Evolutionary conservation across 2,113 vertebrate genomes (phyloP), one percentile per base, ranked within the genome.

Genomic region (Oncorhynchus clarkii): DNA sequence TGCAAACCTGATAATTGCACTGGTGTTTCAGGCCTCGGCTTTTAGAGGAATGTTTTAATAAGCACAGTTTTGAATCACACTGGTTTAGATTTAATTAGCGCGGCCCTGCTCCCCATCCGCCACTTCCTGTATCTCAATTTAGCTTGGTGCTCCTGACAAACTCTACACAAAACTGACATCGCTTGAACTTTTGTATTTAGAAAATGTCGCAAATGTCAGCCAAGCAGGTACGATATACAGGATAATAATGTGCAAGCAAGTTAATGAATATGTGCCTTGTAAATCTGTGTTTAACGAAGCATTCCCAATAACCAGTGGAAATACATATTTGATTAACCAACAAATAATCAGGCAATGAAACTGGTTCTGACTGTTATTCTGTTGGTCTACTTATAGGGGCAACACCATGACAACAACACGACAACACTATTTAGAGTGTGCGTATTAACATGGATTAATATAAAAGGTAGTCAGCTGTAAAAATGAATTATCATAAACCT

Each of bases 61-160:
- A 82, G 75, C 80, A 76, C 67, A 80, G 75, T 82, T 86, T 82
- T 82, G 82, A 72, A 86, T 86, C 68, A 76, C 76, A 77, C 81
- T 74, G 76, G 80, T 78, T 83, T 75, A 59, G 82, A 82, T 80
- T 82, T 86, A 79, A 86, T 86, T 84, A 82, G 75, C 80, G 45
- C 45, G 57, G 57, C 75, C 72, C 75, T 70, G 72, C 68, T 60
- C 73, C 82, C 85, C 79, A 84, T 76, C 80, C 80, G 77, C 74
- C 72, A 79, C 64, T 71, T 71, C 66, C 62, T 73, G 71, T 71
- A 76, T 76, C 84, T 83, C 81, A 74, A 77, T 83, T 83, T 79
- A 79, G 74, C 80, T 78, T 76, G 20, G 73, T 75, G 78, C 80
- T 82, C 62, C 26, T 62, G 57, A 62, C 67, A 29, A 80, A 81